Conservation (phyloP, 2,113 vertebrate genomes). For the Blennius ocellaris region DNA sequence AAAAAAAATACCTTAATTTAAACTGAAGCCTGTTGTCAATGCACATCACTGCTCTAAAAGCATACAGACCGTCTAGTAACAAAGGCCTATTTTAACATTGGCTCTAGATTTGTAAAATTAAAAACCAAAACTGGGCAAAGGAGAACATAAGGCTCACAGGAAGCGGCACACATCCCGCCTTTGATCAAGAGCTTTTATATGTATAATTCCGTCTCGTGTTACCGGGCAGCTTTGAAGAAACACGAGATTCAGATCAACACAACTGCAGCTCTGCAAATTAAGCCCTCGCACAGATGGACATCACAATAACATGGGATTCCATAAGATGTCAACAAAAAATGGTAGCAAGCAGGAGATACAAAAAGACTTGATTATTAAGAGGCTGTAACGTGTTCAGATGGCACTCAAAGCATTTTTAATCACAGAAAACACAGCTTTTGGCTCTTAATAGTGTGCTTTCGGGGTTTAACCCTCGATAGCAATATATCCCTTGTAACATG, state of each 20-base stretch:
- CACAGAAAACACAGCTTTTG: too few species aligned
- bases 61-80: neutral
- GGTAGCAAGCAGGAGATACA: neutral
- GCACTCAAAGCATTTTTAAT: too few species aligned
- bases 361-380: too few species aligned
- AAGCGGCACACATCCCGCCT: neutral
- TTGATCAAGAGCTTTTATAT: neutral
- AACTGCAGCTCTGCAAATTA: neutral
- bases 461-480: too few species aligned
- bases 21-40: conserved; percentile 27
- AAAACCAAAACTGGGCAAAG: neutral
- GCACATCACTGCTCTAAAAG: neutral
- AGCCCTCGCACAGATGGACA: neutral
- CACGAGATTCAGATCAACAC: conserved; percentile 15
- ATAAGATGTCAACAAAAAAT: conserved; percentile 1
- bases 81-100: neutral
- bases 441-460: too few species aligned
- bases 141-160: neutral
- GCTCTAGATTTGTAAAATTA: conserved; percentile 7
- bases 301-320: neutral
- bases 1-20: conserved; percentile 13
- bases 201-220: neutral
- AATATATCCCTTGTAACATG: too few species aligned
- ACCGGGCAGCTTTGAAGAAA: conserved; percentile 18
- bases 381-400: too few species aligned